A percentile compares a stretch with the other conserved stretches of the same genome.
phyloP scores from a whole-genome alignment of 2,113 vertebrate genomes.

The Canis aureus region DNA sequence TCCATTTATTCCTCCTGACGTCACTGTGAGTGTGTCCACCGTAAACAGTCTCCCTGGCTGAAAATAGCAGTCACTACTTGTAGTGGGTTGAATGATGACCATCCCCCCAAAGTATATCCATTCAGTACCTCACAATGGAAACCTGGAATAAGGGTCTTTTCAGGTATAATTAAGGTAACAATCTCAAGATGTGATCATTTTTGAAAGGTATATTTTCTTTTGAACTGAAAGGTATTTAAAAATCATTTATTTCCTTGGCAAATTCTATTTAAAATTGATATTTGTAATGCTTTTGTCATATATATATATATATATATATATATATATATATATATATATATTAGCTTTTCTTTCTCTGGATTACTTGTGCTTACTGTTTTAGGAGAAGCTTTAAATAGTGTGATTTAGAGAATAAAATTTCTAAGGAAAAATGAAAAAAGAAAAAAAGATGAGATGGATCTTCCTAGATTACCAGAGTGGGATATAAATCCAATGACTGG shows the following conservation, averaged over 20 bases:
- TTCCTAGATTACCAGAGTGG: background rate
- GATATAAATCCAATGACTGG: background rate
- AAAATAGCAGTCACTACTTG: background rate
- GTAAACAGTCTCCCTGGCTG: background rate
- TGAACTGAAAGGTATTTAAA: background rate
- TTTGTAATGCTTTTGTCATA: background rate
- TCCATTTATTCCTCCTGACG: background rate
- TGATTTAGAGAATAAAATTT: background rate
- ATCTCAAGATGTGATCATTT: background rate
- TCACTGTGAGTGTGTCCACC: background rate
- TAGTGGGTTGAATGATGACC: background rate
- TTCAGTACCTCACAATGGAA: background rate
- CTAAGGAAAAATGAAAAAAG: background rate
- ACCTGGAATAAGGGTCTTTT: background rate
- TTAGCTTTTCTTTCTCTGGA: background rate
- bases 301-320: background rate
- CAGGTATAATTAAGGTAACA: background rate
- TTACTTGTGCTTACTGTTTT: background rate
- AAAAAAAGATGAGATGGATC: background rate
- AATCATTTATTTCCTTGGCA: background rate
- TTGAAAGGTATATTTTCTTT: background rate
- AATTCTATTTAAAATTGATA: slow-evolving; percentile 4
- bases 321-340: background rate
- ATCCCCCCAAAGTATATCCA: background rate
- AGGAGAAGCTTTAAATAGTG: background rate